Evolutionary conservation across 2,113 vertebrate species (phyloP).

Genomic region (Pycnonotus jocosus): DNA sequence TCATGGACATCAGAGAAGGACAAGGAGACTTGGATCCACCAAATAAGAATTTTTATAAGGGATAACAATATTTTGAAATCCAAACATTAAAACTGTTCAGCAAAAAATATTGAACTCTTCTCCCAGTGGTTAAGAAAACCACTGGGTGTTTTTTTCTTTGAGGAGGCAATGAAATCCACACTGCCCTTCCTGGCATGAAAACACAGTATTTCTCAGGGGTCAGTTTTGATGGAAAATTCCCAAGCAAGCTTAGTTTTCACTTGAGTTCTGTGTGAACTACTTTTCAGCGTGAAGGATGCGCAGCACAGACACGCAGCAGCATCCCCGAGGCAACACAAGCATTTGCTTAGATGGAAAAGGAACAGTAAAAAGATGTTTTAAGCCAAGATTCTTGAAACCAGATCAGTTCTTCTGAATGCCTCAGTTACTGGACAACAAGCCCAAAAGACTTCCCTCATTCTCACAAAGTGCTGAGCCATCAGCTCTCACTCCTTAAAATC

Average conservation of each 20-base stretch:
- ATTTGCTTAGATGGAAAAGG: slow-evolving; percentile 28
- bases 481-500: neutral
- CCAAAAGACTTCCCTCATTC: neutral
- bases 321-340: neutral
- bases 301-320: neutral
- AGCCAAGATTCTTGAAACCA: neutral
- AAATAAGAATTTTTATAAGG: neutral
- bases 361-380: slow-evolving; percentile 9
- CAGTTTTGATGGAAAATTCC: neutral
- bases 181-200: neutral
- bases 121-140: accelerated
- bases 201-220: neutral
- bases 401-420: neutral
- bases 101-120: neutral
- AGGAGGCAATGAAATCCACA: neutral
- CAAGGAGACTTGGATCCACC: neutral
- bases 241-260: neutral
- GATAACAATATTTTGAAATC: neutral
- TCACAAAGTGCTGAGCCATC: neutral
- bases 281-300: neutral
- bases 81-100: neutral
- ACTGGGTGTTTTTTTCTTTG: accelerated
- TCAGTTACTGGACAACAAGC: neutral
- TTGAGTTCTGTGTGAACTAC: slow-evolving; percentile 25
- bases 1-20: neutral